Base-by-base conservation (phyloP, 1,140 invertebrate genomes). In the Pogonomyrmex barbatus region DNA sequence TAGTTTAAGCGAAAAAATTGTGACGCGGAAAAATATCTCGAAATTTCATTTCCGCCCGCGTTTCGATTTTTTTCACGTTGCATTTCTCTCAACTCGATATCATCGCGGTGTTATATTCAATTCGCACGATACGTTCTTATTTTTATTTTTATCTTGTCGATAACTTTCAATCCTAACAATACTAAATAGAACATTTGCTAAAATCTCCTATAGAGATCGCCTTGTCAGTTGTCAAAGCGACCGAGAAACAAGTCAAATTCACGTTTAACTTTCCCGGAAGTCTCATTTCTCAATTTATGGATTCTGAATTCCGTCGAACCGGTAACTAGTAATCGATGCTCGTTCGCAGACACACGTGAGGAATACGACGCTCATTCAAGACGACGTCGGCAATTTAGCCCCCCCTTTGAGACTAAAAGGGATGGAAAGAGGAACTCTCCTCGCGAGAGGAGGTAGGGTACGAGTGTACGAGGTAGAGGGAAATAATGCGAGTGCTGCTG, bases 401-500 rank as follows among this genome's bases (percentile, higher is more conserved):
- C 54, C 68, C 75, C 60, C 68, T 83, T 24, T 47, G 54, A 9
- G 42, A 12, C 54, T 50, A 73, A 62, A 83, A 50, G 68, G 79
- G 30, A 4, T 56, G 39, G n/a, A 47, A 83, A 68, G 62, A 67
- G 42, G 76, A 81, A 52, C 58, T 50, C 50, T 24, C 24, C 76
- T 36, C 56, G 52, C 10, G 84, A 54, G 76, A 17, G 30, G 45
- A 24, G 12, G 62, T 14, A n/a, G 56, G 54, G 33, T 45, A 36
- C 42, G 45, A 45, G 14, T 36, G 62, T 67, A 45, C 39, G 36
- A 4, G 50, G 36, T 67, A 54, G 60, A 84, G 89, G 91, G 90
- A 93, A 93, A 92, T 93, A 94, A 92, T 92, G 90, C 91, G 89
- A 89, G 89, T 91, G 91, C 92, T 91, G 91, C 87, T 89, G 42